Evolutionary conservation across 2,888 invertebrate genomes (phyloP).

Genomic region (Drosophila eohydei): DNA sequence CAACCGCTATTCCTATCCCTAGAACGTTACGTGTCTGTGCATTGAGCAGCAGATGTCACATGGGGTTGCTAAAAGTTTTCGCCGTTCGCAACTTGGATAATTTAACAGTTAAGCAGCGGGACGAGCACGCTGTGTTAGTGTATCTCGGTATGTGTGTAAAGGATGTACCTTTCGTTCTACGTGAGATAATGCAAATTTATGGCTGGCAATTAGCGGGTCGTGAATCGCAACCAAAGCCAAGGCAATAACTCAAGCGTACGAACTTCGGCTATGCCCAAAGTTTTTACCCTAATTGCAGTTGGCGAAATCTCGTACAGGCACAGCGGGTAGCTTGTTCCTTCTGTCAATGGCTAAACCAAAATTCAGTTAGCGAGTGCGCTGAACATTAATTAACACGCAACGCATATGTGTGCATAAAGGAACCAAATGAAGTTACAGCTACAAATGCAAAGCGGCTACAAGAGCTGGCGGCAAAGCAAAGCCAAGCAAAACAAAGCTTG

Average conservation of each 20-base stretch:
- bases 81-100: slow-evolving; percentile 66
- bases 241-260: slow-evolving; percentile 66
- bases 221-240: slow-evolving; percentile 70
- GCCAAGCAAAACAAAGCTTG: slow-evolving; percentile 5
- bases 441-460: slow-evolving; percentile 19
- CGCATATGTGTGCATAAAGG: slow-evolving; percentile 56
- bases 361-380: slow-evolving; percentile 70
- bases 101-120: slow-evolving; percentile 58
- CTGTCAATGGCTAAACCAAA: slow-evolving; percentile 61
- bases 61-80: slow-evolving; percentile 69
- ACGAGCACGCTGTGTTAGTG: neutral
- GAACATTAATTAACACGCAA: slow-evolving; percentile 70
- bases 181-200: slow-evolving; percentile 80
- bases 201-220: slow-evolving; percentile 76
- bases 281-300: slow-evolving; percentile 68
- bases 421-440: slow-evolving; percentile 18
- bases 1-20: slow-evolving; percentile 5
- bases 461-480: neutral
- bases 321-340: neutral
- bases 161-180: slow-evolving; percentile 59
- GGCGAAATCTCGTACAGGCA: slow-evolving; percentile 57
- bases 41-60: slow-evolving; percentile 77
- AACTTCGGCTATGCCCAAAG: slow-evolving; percentile 65
- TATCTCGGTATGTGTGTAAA: slow-evolving; percentile 5
- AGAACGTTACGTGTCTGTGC: slow-evolving; percentile 69